Evolutionary conservation across 2,888 invertebrate genomes (phyloP).

Genomic region (Standfussiana lucernea): DNA sequence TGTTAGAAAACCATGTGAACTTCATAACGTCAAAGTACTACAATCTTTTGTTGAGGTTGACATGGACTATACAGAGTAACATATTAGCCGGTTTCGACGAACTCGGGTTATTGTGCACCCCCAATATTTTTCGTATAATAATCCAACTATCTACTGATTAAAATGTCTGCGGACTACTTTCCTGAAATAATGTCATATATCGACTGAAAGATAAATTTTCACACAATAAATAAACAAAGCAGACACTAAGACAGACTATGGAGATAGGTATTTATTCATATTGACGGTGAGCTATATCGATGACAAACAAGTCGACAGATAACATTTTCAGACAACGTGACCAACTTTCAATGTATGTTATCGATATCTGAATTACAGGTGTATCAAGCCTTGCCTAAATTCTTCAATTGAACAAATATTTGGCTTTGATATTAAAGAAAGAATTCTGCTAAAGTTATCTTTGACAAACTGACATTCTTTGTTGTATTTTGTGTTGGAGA

Average conservation of each 20-base stretch:
- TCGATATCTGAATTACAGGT: constrained; percentile 66
- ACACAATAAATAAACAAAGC: constrained; percentile 28
- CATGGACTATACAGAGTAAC: neutral
- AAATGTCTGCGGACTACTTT: constrained; percentile 37
- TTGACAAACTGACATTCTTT: constrained; percentile 71
- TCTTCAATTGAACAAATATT: constrained; percentile 73
- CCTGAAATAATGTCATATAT: constrained; percentile 24
- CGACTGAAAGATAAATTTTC: constrained; percentile 24
- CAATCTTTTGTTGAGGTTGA: constrained; percentile 1
- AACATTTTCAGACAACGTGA: constrained; percentile 65
- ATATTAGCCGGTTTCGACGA: neutral
- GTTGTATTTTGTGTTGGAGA: constrained; percentile 66
- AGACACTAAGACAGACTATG: constrained; percentile 9
- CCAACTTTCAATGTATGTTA: constrained; percentile 65
- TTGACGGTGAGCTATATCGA: constrained; percentile 48
- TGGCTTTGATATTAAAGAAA: constrained; percentile 67
- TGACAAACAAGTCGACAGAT: constrained; percentile 66
- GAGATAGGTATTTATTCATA: constrained; percentile 26
- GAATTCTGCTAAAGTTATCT: constrained; percentile 61
- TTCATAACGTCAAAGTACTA: constrained; percentile 8
- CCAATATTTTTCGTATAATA: neutral
- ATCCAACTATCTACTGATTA: constrained; percentile 36
- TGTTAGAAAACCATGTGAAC: constrained; percentile 23
- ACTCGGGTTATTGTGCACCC: constrained; percentile 12
- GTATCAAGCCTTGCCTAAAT: constrained; percentile 67